Base-by-base conservation (phyloP, 2,797 vertebrate genomes). In the Varecia variegata region DNA sequence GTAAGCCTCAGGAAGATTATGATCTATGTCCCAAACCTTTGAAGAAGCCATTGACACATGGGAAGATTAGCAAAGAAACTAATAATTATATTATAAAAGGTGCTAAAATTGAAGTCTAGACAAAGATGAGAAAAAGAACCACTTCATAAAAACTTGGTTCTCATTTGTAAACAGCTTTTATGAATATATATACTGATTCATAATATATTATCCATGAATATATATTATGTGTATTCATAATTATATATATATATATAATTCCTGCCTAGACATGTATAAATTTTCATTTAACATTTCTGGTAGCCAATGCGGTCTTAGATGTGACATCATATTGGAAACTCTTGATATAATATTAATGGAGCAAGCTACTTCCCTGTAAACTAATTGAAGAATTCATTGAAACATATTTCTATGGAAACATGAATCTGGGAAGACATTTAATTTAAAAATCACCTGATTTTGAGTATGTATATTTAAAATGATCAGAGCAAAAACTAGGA, bases 71-170 rank as follows among this genome's bases (percentile, higher is more conserved):
- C 45, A 76, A 91, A 93, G 52, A 87, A 88, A 93, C 27, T 56
- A 92, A 88, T 65, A 82, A 89, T 93, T 95, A 80, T 62, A 84
- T 80, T 74, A 88, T 35, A 92, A 92, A 94, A 82, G 8, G 62
- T 89, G 21, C 15, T 92, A 70, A 94, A 88, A 85, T 38, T 3
- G 23, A 95, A 45, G 30, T 54, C 60, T 76, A 93, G 76, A 95
- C 18, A 83, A 93, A 89, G 25, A 18, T n/a, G 18, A 91, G 56
- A 77, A 67, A 76, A 58, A 71, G 35, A 94, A 80, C 6, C n/a
- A 93, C 50, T 95, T 83, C 12, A 68, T 60, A 68, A 96, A 96
- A 77, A 4, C 30, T 90, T 71, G 25, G 40, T 92, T 87, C 25
- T 88, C 65, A 67, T 50, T 90, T 73, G 18, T 60, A 88, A 94